Base-by-base conservation (phyloP, 2,113 vertebrate species). In the Paralichthys olivaceus region DNA sequence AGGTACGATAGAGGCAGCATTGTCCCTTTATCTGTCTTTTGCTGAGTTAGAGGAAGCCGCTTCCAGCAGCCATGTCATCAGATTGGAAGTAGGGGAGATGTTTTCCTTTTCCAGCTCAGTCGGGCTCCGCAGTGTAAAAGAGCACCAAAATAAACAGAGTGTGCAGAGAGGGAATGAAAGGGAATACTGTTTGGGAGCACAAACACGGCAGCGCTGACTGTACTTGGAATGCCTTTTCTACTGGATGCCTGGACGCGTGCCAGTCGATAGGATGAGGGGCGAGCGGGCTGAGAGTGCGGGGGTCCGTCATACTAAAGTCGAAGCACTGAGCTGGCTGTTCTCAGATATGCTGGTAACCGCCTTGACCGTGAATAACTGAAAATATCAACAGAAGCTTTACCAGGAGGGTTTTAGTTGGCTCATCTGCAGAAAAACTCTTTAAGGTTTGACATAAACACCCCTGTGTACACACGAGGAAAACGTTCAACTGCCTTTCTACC, bases 81-180 rank as follows among this genome's bases (percentile, higher is more conserved):
- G 72, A 82, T 85, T 94, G 91, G 90, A 91, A 91, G 89, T 84
- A 58, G 26, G 79, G 65, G 86, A 85, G 81, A 89, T 87, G 87
- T 93, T 93, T 94, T 94, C 74, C 22, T 91, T 92, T 91, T 94
- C 84, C 89, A 85, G 89, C 89, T 83, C 89, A 63, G 81, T 90
- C 92, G 88, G 91, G 87, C 88, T 91, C 74, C 85, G 77, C 64
- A 77, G 89, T 87, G 89, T 92, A 91, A 91, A 94, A 86, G 91
- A 94, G 91, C 91, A 94, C 92, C 91, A 95, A 93, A 92, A 93
- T 91, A 94, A 95, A 94, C 91, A 93, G 82, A 78, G 88, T 91
- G 85, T 75, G 89, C 74, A 61, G 85, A 88, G 88, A 79, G 84
- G 84, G 91, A 93, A 92, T 94, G 93, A 95, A 94, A 94, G 91